Conservation (phyloP, 1,140 invertebrate genomes). For the Drosophila carrolli region DNA sequence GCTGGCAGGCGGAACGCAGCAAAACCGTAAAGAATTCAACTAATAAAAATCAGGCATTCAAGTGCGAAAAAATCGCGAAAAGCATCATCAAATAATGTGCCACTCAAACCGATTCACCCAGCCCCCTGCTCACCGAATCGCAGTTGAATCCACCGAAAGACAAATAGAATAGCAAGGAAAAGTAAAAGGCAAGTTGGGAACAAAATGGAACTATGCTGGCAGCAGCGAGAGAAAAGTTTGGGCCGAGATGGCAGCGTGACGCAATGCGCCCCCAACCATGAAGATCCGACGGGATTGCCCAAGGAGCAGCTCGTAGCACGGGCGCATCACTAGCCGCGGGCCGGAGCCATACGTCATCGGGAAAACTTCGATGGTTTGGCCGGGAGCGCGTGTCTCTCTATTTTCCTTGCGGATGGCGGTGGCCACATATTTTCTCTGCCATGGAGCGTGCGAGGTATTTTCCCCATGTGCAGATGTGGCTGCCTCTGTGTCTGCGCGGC, state of each 20-base stretch:
- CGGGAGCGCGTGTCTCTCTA: conserved; percentile 43
- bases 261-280: conserved; percentile 13
- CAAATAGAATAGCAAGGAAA: conserved; percentile 76
- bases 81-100: conserved; percentile 84
- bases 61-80: conserved; percentile 84
- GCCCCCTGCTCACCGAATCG: conserved; percentile 28
- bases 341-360: conserved; percentile 58
- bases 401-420: conserved; percentile 11
- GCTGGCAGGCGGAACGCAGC: conserved; percentile 33
- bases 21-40: conserved; percentile 82
- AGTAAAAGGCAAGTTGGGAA: conserved; percentile 58
- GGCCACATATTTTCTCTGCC: conserved; percentile 73
- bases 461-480: conserved; percentile 22
- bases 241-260: conserved; percentile 42
- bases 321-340: conserved; percentile 8
- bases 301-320: conserved; percentile 4
- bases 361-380: conserved; percentile 66
- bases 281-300: neutral
- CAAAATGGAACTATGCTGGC: conserved; percentile 68
- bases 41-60: conserved; percentile 84
- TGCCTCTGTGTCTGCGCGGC: conserved; percentile 57
- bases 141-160: conserved; percentile 56
- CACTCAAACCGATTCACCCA: conserved; percentile 69
- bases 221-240: conserved; percentile 50
- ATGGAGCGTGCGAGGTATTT: conserved; percentile 77